These are phyloP conservation scores for Nomada goodeniana DNA, from an alignment of 2,888 invertebrate species.

Conservation along the genomic window DNA sequence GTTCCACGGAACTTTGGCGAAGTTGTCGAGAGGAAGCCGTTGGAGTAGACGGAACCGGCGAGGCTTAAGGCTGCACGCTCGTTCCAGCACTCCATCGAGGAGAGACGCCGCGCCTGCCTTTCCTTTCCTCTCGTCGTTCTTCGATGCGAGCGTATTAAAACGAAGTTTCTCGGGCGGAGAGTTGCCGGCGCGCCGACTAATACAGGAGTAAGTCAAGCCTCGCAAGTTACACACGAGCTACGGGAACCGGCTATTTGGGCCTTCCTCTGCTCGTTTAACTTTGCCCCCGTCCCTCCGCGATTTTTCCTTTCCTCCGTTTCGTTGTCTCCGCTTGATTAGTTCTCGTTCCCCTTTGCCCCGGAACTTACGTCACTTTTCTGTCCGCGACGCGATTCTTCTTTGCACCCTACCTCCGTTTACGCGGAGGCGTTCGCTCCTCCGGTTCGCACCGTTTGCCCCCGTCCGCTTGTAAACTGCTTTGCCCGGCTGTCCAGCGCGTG, in stretches of 20 bases:
- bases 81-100: slow-evolving; percentile 25
- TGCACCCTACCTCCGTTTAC: background rate
- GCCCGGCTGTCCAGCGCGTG: background rate
- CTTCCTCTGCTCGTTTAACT: slow-evolving; percentile 66
- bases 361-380: background rate
- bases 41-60: slow-evolving; percentile 47
- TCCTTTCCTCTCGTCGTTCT: slow-evolving; percentile 48
- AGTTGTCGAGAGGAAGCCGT: slow-evolving; percentile 61
- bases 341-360: background rate
- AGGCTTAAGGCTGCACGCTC: slow-evolving; percentile 52
- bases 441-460: background rate
- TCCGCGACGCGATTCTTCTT: background rate
- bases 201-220: slow-evolving; percentile 80
- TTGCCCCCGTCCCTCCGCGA: slow-evolving; percentile 28
- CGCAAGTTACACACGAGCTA: slow-evolving; percentile 75
- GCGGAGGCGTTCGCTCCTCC: slow-evolving; percentile 1
- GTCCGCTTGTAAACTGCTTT: background rate
- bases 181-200: slow-evolving; percentile 65
- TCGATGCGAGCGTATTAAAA: slow-evolving; percentile 75
- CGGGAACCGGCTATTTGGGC: slow-evolving; percentile 71
- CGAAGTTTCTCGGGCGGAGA: slow-evolving; percentile 71
- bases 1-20: slow-evolving; percentile 30
- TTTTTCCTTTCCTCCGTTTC: background rate
- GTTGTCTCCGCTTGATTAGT: background rate
- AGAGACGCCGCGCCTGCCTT: slow-evolving; percentile 27